Conservation (phyloP, 2,113 vertebrate species). For the Corythornis cristatus region DNA sequence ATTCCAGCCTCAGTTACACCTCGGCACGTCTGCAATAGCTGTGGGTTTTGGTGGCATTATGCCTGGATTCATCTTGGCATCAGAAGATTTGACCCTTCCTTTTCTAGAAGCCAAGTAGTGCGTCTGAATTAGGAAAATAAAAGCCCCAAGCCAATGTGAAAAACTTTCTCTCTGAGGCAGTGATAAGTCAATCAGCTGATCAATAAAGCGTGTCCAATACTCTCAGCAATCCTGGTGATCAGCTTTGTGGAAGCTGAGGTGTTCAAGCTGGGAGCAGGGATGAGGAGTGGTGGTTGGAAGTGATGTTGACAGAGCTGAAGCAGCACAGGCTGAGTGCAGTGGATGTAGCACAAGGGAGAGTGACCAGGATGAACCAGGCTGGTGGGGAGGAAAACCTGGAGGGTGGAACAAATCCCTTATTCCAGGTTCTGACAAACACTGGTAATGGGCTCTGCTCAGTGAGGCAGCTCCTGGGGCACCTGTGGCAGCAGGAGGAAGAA, state of each 20-base stretch:
- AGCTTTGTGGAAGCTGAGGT: constrained; percentile 17
- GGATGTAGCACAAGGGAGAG: not conserved
- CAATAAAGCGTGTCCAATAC: not conserved
- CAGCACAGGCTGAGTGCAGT: not conserved
- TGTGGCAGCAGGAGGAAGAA: not conserved
- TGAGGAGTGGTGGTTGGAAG: constrained; percentile 32
- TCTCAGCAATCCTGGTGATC: constrained; percentile 7
- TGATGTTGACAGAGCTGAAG: constrained; percentile 16
- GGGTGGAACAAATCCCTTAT: not conserved
- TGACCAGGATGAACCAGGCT: not conserved
- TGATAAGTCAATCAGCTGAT: constrained; percentile 20
- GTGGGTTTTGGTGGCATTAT: not conserved
- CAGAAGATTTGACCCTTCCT: not conserved
- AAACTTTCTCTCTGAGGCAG: not conserved
- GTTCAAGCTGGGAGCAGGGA: not conserved
- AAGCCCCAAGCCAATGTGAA: not conserved
- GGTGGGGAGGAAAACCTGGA: not conserved
- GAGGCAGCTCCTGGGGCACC: not conserved
- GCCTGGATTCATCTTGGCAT: not conserved
- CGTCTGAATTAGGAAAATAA: not conserved
- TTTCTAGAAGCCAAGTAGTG: not conserved
- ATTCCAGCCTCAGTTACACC: not conserved
- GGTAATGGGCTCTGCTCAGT: not conserved
- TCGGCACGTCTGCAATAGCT: not conserved
- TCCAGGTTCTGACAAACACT: not conserved